Base-by-base conservation (phyloP, 2,797 vertebrate species). In the Geotrypetes seraphini region DNA sequence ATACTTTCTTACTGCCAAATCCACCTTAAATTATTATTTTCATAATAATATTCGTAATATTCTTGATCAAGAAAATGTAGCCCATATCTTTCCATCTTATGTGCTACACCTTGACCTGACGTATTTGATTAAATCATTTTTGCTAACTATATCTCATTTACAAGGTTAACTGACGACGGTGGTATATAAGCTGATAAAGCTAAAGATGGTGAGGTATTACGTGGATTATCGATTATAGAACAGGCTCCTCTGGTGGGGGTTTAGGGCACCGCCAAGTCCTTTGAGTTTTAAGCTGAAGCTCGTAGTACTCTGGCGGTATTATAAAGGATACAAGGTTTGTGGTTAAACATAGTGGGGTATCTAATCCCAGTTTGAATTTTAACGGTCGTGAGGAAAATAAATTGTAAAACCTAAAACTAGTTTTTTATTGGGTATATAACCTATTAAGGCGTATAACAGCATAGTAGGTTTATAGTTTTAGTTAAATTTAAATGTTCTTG, bases 281-380 rank as follows among this genome's bases (percentile, higher is more conserved):
- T 75, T 69, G 70, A 66, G 53, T 72, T 79, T 77, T 36, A 73
- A 62, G 73, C 31, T 66, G 7, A 8, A 13, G 59, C 55, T 69
- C 8, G 42, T 77, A 72, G 33, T 64, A 5, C 44, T 58, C 54
- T 0, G 63, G 64, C 35, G 37, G 16, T 26, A 19, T 7, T 12
- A 19, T 2, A 1, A 6, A 3, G 35, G 39, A 12, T 1, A 1
- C 14, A 9, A 12, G 12, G 56, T 75, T 69, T 61, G 75, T 0
- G 50, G 33, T 45, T n/a, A 39, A 10, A 49, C 67, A 74, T 73
- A 62, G 60, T 69, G 59, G 65, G n/a, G 65, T 64, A 66, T 68
- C 66, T 75, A 73, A 75, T 73, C 76, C 53, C 54, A 69, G 62
- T 75, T 73, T 75, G 72, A 36, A 1, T 0, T 60, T 17, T 39